A percentile compares a stretch with the other conserved stretches of the same genome.
These are phyloP conservation scores for Pangasius sanitwongsei DNA, from an alignment of 2,797 vertebrate genomes.

Conservation along the genomic window DNA sequence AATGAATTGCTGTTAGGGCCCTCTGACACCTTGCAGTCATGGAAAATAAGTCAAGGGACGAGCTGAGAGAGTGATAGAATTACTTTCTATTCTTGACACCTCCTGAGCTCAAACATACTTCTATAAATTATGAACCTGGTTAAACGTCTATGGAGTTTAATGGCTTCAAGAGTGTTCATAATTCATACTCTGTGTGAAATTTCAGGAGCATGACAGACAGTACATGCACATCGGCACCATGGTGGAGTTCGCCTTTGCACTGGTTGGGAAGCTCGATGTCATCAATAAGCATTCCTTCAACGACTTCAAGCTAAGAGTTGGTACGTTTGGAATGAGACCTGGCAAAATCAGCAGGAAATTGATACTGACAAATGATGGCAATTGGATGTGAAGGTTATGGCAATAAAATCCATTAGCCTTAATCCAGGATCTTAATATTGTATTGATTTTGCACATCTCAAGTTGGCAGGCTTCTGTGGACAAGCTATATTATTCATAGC, in stretches of 20 bases:
- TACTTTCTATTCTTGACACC: not conserved
- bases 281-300: slow-evolving; percentile 99
- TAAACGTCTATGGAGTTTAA: not conserved
- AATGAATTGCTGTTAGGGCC: not conserved
- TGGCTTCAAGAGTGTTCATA: not conserved
- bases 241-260: slow-evolving; percentile 96
- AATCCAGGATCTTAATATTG: not conserved
- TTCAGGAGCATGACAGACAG: slow-evolving; percentile 92
- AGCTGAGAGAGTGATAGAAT: not conserved
- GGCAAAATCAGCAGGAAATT: not conserved
- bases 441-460: not conserved
- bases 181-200: slow-evolving; percentile 2
- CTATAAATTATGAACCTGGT: slow-evolving; percentile 5
- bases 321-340: slow-evolving; percentile 68
- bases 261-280: slow-evolving; percentile 92
- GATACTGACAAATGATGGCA: not conserved
- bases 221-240: slow-evolving; percentile 97
- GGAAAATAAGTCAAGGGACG: not conserved
- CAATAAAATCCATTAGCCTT: not conserved
- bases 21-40: not conserved
- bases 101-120: slow-evolving; percentile 3
- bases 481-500: not conserved
- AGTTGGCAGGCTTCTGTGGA: not conserved
- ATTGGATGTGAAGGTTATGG: not conserved
- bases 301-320: slow-evolving; percentile 93